Conservation (phyloP, 2,797 vertebrate species). For the Cirrhinus molitorella region DNA sequence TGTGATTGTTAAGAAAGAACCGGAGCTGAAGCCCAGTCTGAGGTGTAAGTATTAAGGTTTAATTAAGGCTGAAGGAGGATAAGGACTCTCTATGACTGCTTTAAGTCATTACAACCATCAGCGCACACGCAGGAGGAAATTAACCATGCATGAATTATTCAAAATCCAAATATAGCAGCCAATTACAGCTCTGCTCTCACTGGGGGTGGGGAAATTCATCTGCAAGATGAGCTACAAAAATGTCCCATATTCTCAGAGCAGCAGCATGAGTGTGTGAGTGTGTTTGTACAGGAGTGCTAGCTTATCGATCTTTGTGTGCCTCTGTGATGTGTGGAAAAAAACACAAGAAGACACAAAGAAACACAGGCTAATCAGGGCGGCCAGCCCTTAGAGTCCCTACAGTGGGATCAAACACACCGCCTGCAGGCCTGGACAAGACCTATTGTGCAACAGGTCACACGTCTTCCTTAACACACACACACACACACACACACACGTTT, state of each 20-base stretch:
- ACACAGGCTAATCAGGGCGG: conserved; percentile 65
- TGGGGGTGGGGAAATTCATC: conserved; percentile 33
- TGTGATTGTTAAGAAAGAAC: conserved; percentile 2
- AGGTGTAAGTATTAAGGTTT: background rate
- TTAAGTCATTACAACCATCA: conserved; percentile 74
- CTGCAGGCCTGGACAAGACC: conserved; percentile 63
- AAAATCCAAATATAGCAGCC: conserved; percentile 79
- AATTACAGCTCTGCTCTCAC: conserved; percentile 62
- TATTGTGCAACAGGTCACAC: conserved; percentile 14
- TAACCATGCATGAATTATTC: conserved; percentile 80
- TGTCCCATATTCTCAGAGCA: conserved; percentile 70
- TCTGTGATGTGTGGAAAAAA: conserved; percentile 19
- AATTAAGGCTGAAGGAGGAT: conserved; percentile 19
- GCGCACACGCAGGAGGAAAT: conserved; percentile 67
- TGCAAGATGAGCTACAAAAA: conserved; percentile 65
- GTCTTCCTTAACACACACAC: background rate
- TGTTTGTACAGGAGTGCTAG: conserved; percentile 53
- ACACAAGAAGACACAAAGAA: conserved; percentile 65
- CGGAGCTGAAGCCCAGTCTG: background rate
- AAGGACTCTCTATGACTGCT: conserved; percentile 58
- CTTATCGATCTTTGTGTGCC: conserved; percentile 19
- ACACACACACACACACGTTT: conserved; percentile 17
- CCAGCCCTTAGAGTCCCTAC: conserved; percentile 48
- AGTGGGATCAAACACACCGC: conserved; percentile 69
- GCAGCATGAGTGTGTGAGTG: conserved; percentile 42